Evolutionary conservation across 2,113 vertebrate genomes (phyloP).

Genomic region (Silurus asotus): DNA sequence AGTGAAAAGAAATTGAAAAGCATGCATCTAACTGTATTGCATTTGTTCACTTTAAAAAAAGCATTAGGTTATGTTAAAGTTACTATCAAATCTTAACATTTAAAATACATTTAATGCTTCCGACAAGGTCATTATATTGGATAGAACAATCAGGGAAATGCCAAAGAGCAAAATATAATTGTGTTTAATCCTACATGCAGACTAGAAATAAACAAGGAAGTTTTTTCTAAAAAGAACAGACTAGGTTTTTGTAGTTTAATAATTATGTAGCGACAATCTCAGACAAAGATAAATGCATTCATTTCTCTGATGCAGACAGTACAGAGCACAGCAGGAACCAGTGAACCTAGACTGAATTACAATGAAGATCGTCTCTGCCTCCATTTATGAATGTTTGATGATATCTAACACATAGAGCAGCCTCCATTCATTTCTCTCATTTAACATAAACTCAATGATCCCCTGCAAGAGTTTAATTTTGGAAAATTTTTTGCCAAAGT

Average conservation of each 20-base stretch:
- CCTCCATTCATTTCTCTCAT: background rate
- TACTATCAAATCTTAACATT: background rate
- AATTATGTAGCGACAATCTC: background rate
- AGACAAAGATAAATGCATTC: background rate
- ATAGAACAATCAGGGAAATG: background rate
- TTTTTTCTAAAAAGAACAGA: background rate
- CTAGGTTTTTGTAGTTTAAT: background rate
- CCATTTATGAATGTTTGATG: slow-evolving; percentile 30
- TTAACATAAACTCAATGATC: slow-evolving; percentile 7
- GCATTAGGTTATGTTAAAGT: background rate
- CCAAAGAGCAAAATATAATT: background rate
- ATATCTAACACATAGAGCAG: slow-evolving; percentile 13
- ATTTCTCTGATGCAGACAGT: background rate
- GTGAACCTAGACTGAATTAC: slow-evolving; percentile 19
- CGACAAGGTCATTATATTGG: background rate
- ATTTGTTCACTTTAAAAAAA: background rate
- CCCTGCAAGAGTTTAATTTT: background rate
- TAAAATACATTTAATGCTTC: background rate
- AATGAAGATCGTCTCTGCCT: slow-evolving; percentile 1
- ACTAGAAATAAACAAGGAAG: background rate
- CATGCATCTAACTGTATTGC: background rate
- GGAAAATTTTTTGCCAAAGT: background rate
- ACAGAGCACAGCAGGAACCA: background rate
- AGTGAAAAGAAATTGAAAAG: background rate
- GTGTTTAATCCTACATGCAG: background rate